Conservation (phyloP, 2,888 invertebrate genomes). For the Hoplodrina blanda region DNA sequence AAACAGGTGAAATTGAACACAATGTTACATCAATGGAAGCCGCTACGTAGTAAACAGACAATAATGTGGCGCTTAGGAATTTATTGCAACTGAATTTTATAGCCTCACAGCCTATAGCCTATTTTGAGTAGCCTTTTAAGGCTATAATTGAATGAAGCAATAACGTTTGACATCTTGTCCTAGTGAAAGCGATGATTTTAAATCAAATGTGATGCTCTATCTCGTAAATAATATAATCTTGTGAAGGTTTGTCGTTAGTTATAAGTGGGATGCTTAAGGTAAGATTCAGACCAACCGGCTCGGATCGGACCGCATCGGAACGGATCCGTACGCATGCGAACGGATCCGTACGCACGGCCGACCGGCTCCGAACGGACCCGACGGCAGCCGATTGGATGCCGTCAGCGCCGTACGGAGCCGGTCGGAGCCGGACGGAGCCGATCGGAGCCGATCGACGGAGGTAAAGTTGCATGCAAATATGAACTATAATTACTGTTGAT, state of each 20-base stretch:
- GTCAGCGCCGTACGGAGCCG: too few species aligned
- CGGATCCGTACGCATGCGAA: too few species aligned
- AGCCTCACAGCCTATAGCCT: conserved; percentile 49
- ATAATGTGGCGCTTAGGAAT: conserved; percentile 59
- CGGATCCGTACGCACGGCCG: too few species aligned
- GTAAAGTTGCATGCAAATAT: too few species aligned
- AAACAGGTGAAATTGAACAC: conserved; percentile 55
- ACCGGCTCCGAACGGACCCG: too few species aligned
- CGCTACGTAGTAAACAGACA: conserved; percentile 53
- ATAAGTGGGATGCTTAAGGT: conserved; percentile 4
- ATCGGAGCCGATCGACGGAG: too few species aligned
- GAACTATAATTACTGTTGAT: too few species aligned
- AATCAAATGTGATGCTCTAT: conserved; percentile 38
- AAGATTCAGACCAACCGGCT: too few species aligned
- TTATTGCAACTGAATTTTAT: conserved; percentile 56
- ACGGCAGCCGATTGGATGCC: too few species aligned
- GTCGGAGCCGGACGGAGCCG: too few species aligned
- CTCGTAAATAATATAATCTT: conserved; percentile 32
- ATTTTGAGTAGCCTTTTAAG: conserved; percentile 59
- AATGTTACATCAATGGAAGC: conserved; percentile 44
- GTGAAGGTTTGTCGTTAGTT: conserved; percentile 13
- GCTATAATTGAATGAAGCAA: conserved; percentile 55
- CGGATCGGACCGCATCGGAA: too few species aligned
- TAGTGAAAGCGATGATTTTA: conserved; percentile 58
- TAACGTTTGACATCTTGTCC: conserved; percentile 49